Base-by-base conservation (phyloP, 2,113 vertebrate genomes). In the Bufo gargarizans region DNA sequence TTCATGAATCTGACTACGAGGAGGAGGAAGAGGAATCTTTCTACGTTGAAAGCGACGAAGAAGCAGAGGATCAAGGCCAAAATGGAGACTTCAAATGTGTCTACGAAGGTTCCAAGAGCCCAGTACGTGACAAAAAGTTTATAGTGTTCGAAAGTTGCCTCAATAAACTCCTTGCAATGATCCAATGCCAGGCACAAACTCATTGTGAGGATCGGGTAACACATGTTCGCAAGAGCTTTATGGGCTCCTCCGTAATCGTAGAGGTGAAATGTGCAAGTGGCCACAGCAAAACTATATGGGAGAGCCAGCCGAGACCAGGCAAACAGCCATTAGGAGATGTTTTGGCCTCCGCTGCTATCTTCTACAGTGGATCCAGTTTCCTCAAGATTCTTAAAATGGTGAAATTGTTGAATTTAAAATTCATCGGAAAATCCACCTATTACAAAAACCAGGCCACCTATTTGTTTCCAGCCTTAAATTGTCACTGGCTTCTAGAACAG, bases 401-500 rank as follows among this genome's bases (percentile, higher is more conserved):
- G 11, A 19, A 85, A 53, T n/a, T 76, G 7, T 47, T 77, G 22
- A 45, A 58, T 17, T 61, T 85, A 11, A 19, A 72, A 7, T 13
- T 43, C n/a, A 59, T 85, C 14, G 17, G 22, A 47, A 58, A 59
- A 20, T 59, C 71, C 43, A 61, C 55, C 0, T 76, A 85, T 61
- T 76, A 45, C 13, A 43, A 85, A 16, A 59, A 77, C 56, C 84
- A 85, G 14, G 13, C 7, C 7, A 16, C 17, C 0, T 49, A 76
- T 59, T 43, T 85, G 45, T 85, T 77, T 49, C 84, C 84, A 4
- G 9, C 84, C 56, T n/a, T 85, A 17, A 58, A 85, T 76, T 43
- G 43, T 17, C 33, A 77, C 55, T 85, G 84, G 84, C 53, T 6
- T 9, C 4, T 59, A 11, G 84, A 85, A 16, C 50, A 76, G 33